Evolutionary conservation across 2,888 invertebrate genomes (phyloP), one percentile per base, ranked within the genome.

Genomic region (Drosophila fungiperda): DNA sequence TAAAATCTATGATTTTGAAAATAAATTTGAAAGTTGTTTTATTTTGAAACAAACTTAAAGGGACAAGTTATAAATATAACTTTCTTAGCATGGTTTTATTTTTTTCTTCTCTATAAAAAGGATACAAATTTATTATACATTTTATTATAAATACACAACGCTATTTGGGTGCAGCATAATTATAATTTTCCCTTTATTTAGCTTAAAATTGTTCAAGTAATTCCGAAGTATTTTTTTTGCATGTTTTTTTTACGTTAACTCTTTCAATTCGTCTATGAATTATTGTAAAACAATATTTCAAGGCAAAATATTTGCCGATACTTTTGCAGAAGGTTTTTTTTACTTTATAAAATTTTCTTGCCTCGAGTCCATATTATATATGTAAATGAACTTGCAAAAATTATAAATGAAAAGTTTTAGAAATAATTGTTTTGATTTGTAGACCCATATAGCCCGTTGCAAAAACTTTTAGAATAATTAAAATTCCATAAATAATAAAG

Each of bases 1-100:
- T 80, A 80, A 80, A 80, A 80, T 83, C 83, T 73, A 78, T 81
- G 80, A 83, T 84, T 82, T 89, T 86, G 73, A 85, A 76, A 80
- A 73, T 53, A 79, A 35, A 4, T 20, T n/a, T 9, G 12, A 20
- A 5, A 20, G 5, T 2, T 3, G 17, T 57, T 48, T 49, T 29
- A 29, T 5, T 65, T 12, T 36, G 7, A 36, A 40, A n/a, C n/a
- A 4, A 40, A 40, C n/a, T 40, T 15, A 20, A 45, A 45, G 20
- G 3, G 3, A 15, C 15, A 11, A 20, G 11, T 3, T 20, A 20
- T 20, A 20, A 20, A 42, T 20, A 20, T 11, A 11, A 1, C 5
- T 3, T 35, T 15, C 15, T 15, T 8, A 38, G 38, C 17, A 38
- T 38, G 17, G 2, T 38, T 29, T 29, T 4, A 6, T 29, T 29